These are phyloP conservation scores for Picathartes gymnocephalus DNA, from an alignment of 2,113 vertebrate genomes.

Conservation along the genomic window DNA sequence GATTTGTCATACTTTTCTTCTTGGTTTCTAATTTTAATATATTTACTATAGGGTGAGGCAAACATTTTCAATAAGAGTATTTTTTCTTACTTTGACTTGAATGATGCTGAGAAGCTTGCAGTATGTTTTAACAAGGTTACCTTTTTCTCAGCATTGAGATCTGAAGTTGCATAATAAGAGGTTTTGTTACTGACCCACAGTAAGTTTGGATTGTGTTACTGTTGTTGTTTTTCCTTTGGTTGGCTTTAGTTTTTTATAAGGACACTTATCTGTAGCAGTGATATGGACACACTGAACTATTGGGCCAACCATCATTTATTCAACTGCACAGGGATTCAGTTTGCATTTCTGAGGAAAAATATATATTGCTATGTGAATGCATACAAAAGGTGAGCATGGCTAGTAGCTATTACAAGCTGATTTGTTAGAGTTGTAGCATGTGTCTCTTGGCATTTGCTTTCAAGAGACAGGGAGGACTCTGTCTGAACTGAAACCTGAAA, in stretches of 20 bases:
- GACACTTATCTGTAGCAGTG: neutral
- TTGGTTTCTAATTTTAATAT: neutral
- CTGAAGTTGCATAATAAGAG: neutral
- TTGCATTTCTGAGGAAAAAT: neutral
- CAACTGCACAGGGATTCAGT: neutral
- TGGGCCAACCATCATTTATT: neutral
- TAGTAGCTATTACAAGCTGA: neutral
- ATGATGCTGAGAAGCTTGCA: neutral
- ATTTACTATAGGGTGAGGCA: neutral
- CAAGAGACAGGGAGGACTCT: neutral
- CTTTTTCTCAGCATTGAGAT: neutral
- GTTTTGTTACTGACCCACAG: neutral
- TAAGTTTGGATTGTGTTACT: neutral
- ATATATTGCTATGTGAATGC: neutral
- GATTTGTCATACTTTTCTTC: neutral
- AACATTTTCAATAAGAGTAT: neutral
- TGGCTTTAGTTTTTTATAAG: neutral
- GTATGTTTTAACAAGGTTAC: neutral
- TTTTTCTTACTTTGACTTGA: neutral
- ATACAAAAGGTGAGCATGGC: rapidly evolving
- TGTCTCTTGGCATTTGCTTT: neutral
- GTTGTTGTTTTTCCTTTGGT: neutral
- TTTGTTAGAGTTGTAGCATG: neutral
- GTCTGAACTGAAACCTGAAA: neutral
- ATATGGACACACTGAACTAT: neutral